Evolutionary conservation across 2,113 vertebrate species (phyloP).

Genomic region (Cottus gobio): DNA sequence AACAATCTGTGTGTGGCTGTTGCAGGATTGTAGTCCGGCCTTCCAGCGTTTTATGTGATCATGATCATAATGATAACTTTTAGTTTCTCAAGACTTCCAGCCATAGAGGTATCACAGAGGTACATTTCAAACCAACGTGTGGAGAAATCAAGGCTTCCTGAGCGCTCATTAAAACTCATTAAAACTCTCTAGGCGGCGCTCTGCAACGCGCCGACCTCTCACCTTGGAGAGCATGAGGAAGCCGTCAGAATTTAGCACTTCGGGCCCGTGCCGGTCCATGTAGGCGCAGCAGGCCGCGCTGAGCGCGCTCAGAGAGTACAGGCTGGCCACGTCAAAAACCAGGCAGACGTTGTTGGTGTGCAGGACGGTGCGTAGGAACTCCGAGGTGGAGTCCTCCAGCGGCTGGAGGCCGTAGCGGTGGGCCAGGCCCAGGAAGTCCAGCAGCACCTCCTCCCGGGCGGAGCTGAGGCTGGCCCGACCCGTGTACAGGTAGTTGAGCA

Average conservation of each 20-base stretch:
- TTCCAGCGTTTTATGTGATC: too few relatives aligned
- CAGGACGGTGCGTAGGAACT: conserved; percentile 96
- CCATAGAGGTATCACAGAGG: too few relatives aligned
- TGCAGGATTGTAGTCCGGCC: too few relatives aligned
- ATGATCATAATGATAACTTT: not conserved
- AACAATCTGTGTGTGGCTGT: too few relatives aligned
- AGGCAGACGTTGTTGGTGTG: conserved; percentile 96
- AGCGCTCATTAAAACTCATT: not conserved
- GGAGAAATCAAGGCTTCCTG: not conserved
- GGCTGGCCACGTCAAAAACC: conserved; percentile 97
- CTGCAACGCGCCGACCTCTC: not conserved
- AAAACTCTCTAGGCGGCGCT: not conserved
- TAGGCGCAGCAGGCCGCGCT: conserved; percentile 94
- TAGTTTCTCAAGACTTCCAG: too few relatives aligned
- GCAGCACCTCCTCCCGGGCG: conserved; percentile 93
- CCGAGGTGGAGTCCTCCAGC: conserved; percentile 94
- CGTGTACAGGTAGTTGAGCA: conserved; percentile 96
- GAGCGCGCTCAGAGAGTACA: conserved; percentile 92
- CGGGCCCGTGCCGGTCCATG: conserved; percentile 95
- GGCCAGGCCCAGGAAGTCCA: conserved; percentile 96
- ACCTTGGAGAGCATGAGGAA: conserved; percentile 97
- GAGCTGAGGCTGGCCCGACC: conserved; percentile 93
- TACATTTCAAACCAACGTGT: too few relatives aligned
- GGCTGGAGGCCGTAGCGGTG: conserved; percentile 98
- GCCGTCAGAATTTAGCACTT: conserved; percentile 92